Evolutionary conservation across 37 sponge, comb jelly and placozoan genomes (phyloP), one percentile per base, ranked within the genome.

Genomic region (Beroe forskalii): DNA sequence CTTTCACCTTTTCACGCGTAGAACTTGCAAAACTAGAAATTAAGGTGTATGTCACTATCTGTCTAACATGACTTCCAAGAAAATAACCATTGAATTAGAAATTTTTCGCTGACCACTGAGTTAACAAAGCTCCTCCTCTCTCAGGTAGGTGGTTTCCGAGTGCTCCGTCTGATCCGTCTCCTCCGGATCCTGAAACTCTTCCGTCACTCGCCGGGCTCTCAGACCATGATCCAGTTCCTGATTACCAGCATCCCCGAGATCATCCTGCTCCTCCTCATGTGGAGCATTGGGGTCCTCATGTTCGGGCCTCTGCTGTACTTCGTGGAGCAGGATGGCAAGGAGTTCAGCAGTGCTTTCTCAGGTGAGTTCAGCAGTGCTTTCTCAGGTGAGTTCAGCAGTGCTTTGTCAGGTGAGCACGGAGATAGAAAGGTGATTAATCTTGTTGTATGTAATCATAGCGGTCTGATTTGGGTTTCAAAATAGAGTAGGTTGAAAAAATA

Each of bases 141-240:
- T 30, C 4, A 72, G 75, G 75, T 37, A 6, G 75, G 75, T 30
- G 75, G 75, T 8, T 72, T 72, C 75, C 23, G 75, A 72, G 75
- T 72, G 28, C 75, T 72, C 12, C 38, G 75, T 32, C 38, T 72
- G 12, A 72, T 72, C 75, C 36, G 75, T 22, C 75, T 72, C 20
- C 75, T 72, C 40, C 75, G 75, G 8, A 72, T 72, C 40, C 22
- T 72, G 75, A 72, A 72, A 72, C 75, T 72, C 8, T 72, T 72
- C 40, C 75, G 75, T 8, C 75, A 72, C 40, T 72, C 75, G 19
- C 75, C 75, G 9, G 75, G 75, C 28, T 30, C 32, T 72, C 75
- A 72, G 75, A 72, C 75, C 38, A 72, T 72, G 75, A 72, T 72
- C 4, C 75, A 72, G 22, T 72, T 72, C 40, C 40, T 72, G 75